Conservation (phyloP, 2,797 vertebrate species). For the Steatocranus sp. region DNA sequence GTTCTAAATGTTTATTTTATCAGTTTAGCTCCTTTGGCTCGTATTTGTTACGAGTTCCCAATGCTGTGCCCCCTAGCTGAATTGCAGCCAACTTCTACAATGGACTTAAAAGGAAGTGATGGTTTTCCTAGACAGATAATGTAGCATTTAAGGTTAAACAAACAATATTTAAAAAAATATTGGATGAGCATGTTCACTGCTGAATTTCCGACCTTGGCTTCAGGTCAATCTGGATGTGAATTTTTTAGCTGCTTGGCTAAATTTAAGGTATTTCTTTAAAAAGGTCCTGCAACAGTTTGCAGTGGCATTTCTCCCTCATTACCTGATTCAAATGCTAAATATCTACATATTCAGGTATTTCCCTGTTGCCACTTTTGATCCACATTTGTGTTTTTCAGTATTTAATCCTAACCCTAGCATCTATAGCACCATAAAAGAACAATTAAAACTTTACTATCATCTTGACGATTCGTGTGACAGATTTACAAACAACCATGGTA, state of each 20-base stretch:
- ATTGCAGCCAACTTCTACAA: neutral
- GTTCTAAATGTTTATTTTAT: neutral
- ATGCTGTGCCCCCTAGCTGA: neutral
- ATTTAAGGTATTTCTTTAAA: neutral
- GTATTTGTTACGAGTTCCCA: neutral
- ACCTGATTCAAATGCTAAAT: neutral
- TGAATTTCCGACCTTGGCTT: accelerated
- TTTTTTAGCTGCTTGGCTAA: neutral
- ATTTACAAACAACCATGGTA: accelerated
- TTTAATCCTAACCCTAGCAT: neutral
- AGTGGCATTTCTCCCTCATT: accelerated
- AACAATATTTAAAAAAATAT: neutral
- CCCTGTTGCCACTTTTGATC: neutral
- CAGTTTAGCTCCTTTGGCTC: neutral
- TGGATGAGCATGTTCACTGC: neutral
- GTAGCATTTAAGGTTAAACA: neutral
- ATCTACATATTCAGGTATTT: neutral
- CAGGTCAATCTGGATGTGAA: neutral
- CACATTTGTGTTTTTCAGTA: neutral
- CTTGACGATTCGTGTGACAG: neutral
- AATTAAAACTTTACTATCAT: neutral
- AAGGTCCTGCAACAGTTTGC: neutral
- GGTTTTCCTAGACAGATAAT: neutral
- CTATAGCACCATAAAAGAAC: neutral
- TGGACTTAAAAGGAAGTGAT: neutral